Percentiles rank a stretch among this genome's conserved stretches.
Evolutionary conservation across 2,888 invertebrate species (phyloP).

Genomic region (Serripes groenlandicus): DNA sequence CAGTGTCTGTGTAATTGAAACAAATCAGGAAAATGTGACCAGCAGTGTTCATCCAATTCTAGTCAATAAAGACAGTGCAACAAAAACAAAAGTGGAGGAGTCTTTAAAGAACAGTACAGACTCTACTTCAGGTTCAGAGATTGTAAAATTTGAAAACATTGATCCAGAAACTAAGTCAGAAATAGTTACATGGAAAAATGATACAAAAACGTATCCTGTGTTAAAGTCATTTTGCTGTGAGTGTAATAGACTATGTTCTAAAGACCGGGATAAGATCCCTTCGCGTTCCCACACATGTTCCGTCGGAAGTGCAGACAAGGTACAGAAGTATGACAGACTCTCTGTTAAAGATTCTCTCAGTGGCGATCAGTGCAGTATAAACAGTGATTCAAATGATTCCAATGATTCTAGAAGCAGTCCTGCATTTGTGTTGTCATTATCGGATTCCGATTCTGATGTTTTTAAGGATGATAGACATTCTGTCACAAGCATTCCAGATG

Average conservation of each 20-base stretch:
- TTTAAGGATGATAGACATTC: not conserved
- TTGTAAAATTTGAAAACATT: too few species aligned
- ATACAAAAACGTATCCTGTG: conserved; percentile 45
- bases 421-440: not conserved
- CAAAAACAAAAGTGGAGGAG: not conserved
- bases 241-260: conserved; percentile 59
- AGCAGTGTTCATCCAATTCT: conserved; percentile 40
- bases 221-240: conserved; percentile 52
- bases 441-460: conserved; percentile 6
- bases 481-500: conserved; percentile 5
- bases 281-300: conserved; percentile 58
- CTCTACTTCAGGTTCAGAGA: not conserved
- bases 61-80: conserved; percentile 14
- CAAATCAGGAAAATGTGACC: not conserved
- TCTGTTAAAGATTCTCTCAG: conserved; percentile 1
- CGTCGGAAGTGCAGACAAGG: conserved; percentile 39
- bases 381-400: conserved; percentile 1
- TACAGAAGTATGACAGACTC: conserved; percentile 41
- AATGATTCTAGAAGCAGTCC: not conserved
- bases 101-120: not conserved
- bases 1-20: conserved; percentile 16
- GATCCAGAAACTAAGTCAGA: not conserved
- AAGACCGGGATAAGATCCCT: conserved; percentile 56
- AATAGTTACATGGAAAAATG: conserved; percentile 48
- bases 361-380: not conserved